Evolutionary conservation across 2,113 vertebrate species (phyloP), one percentile per base, ranked within the genome.

Genomic region (Podarcis muralis): DNA sequence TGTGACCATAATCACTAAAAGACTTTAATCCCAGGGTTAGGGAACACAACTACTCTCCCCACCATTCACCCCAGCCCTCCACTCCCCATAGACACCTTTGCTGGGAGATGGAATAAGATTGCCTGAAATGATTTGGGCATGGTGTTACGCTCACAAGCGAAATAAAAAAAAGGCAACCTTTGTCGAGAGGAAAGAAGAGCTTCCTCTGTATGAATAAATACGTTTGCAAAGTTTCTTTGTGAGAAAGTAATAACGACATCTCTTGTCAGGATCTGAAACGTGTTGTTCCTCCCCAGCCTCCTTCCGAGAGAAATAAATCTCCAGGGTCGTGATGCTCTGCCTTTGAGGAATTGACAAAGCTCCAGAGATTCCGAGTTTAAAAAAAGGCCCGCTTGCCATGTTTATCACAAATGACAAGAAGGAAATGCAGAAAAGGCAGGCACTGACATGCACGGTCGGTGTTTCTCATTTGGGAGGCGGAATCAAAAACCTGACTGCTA

Each of bases 391-490:
- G 81, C 22, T 88, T 93, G 11, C 74, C 88, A 81, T 32, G 11
- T 90, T 91, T 90, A 80, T 92, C 40, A 87, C 72, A 92, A 92
- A 65, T 62, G 40, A 69, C 66, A 87, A 90, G 25, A 84, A 8
- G 1, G 83, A 92, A 90, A 76, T 80, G 91, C 81, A 48, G 78
- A 89, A 90, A 84, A 88, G 35, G 86, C 78, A 84, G 43, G 72
- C 16, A 83, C 0, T 77, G n/a, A 77, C 22, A 32, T 30, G 13
- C 81, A 93, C 81, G 86, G 32, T 16, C 37, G 85, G 40, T 72
- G 43, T 1, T 86, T 90, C 40, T 89, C n/a, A 86, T 90, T 57
- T 87, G 80, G 8, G 85, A 92, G 88, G 83, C 82, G 43, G 2
- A 77, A 76, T 85, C 35, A 75, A 3, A 81, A 88, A 20, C 8